Conservation (phyloP, 2,113 vertebrate genomes). For the Coturnix japonica region DNA sequence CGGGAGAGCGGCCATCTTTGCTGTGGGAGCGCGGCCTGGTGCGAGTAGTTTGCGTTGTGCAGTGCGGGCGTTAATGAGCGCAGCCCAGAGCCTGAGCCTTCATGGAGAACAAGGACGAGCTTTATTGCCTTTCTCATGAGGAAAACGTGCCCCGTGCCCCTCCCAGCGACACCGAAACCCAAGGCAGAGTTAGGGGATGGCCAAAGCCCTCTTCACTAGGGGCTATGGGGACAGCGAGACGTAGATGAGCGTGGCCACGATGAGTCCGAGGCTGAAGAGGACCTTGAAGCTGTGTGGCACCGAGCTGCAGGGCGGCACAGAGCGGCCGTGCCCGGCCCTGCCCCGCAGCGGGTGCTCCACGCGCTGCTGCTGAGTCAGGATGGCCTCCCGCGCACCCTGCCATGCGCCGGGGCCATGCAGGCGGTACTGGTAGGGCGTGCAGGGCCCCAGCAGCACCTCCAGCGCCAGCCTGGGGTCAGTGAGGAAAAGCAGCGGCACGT, state of each 20-base stretch:
- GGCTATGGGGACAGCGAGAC: background rate
- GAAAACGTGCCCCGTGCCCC: no score
- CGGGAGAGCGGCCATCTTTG: background rate
- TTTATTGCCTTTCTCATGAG: background rate
- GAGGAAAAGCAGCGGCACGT: slow-evolving; percentile 71
- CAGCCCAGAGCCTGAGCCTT: background rate
- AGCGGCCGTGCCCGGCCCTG: background rate
- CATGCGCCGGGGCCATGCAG: slow-evolving; percentile 82
- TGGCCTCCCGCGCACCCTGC: slow-evolving; percentile 77
- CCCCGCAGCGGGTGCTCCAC: slow-evolving; percentile 75
- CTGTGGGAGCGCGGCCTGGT: background rate
- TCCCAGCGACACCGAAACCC: background rate
- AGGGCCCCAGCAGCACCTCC: slow-evolving; percentile 79
- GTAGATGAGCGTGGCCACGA: background rate
- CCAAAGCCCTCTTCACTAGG: background rate
- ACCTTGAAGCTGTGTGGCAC: background rate
- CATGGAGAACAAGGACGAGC: background rate
- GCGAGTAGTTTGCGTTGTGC: no score
- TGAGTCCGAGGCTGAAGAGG: background rate
- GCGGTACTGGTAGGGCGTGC: slow-evolving; percentile 84
- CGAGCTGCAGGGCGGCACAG: background rate
- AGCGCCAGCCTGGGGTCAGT: slow-evolving; percentile 80
- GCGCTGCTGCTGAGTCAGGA: slow-evolving; percentile 82
- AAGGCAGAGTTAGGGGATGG: background rate
- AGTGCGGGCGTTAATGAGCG: accelerated